Evolutionary conservation across 2,888 invertebrate genomes (phyloP).

Genomic region (Troglohyphantes excavatus): DNA sequence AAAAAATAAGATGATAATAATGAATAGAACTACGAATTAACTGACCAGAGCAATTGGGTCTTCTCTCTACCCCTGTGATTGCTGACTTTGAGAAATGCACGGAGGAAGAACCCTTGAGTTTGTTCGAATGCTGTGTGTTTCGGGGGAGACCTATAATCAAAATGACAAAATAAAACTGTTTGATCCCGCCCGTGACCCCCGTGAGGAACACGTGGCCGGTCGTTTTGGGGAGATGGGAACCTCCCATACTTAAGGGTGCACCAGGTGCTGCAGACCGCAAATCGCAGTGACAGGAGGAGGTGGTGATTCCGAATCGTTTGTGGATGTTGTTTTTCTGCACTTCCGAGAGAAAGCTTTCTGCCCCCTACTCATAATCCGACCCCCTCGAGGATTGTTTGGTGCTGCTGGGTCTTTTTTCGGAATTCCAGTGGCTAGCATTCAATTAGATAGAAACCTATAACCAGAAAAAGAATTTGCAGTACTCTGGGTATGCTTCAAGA

Average conservation of each 20-base stretch:
- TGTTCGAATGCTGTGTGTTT: conserved; percentile 34
- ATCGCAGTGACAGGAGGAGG: conserved; percentile 74
- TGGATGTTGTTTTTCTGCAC: conserved; percentile 27
- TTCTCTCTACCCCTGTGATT: conserved; percentile 63
- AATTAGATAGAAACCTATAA: too few species aligned
- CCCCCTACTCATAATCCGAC: too few species aligned
- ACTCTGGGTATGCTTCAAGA: too few species aligned
- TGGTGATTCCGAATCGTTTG: conserved; percentile 4
- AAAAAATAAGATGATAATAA: conserved; percentile 16
- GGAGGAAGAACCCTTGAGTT: conserved; percentile 25
- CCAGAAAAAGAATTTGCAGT: too few species aligned
- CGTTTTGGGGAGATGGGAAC: conserved; percentile 15
- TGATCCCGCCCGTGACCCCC: conserved; percentile 67
- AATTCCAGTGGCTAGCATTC: too few species aligned
- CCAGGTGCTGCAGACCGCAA: conserved; percentile 67
- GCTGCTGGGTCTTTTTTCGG: too few species aligned
- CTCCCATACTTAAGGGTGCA: conserved; percentile 63
- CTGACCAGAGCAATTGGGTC: conserved; percentile 76
- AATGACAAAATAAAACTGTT: conserved; percentile 79
- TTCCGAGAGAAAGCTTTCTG: not conserved
- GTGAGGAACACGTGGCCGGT: conserved; percentile 55
- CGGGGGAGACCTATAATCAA: conserved; percentile 75
- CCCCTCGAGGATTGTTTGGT: too few species aligned
- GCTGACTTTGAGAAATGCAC: conserved; percentile 73
- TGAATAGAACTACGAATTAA: conserved; percentile 70